Evolutionary conservation across 1,140 invertebrate species (phyloP).

Genomic region (Whitmania pigra): DNA sequence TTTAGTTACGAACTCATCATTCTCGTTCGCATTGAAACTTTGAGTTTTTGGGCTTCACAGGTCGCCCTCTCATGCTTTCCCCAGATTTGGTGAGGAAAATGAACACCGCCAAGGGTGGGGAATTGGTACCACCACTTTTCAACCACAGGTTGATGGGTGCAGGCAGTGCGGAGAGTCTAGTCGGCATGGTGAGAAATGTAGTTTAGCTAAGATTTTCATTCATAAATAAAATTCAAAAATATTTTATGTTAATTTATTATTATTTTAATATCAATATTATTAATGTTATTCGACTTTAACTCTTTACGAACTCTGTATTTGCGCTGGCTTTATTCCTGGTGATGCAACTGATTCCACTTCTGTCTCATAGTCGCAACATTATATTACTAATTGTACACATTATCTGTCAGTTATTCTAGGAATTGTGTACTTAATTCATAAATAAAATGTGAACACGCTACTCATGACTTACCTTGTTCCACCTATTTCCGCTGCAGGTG

Average conservation of each 20-base stretch:
- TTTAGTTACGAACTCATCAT: too few relatives aligned
- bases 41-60: neutral
- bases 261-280: neutral
- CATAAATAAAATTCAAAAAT: too few relatives aligned
- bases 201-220: neutral
- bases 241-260: too few relatives aligned
- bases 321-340: too few relatives aligned
- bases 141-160: conserved; percentile 30
- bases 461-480: neutral
- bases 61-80: conserved; percentile 14
- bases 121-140: neutral
- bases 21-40: neutral
- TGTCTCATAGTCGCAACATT: too few relatives aligned
- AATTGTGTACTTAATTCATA: too few relatives aligned
- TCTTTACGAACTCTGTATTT: neutral
- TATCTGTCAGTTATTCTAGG: too few relatives aligned
- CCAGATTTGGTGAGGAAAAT: conserved; percentile 7
- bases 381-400: too few relatives aligned
- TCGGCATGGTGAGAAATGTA: conserved; percentile 57
- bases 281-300: neutral
- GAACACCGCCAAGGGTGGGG: too few relatives aligned
- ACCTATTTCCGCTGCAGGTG: conserved; percentile 49
- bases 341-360: too few relatives aligned
- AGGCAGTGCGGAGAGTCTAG: conserved; percentile 82
- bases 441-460: neutral